phyloP scores from a whole-genome alignment of 1,140 invertebrate species.

The Latrodectus geometricus region DNA sequence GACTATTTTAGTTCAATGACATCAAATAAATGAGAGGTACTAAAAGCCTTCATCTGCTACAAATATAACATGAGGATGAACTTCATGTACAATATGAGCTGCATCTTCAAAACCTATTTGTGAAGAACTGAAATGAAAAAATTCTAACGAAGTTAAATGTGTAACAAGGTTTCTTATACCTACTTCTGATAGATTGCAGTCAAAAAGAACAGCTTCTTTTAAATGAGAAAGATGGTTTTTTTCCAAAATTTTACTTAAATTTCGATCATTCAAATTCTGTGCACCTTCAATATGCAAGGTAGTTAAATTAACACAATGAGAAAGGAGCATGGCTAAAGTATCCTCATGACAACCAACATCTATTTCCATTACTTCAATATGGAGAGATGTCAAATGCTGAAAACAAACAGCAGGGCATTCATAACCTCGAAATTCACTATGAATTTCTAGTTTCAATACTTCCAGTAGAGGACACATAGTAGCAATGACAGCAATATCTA shows the following conservation, averaged over 20 bases:
- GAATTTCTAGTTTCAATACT: conserved; percentile 32
- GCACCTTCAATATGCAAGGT: not conserved
- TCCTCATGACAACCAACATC: not conserved
- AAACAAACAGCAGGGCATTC: not conserved
- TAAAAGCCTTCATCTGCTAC: not conserved
- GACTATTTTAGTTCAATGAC: too few relatives aligned
- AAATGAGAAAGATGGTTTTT: conserved; percentile 35
- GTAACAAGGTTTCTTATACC: conserved; percentile 10
- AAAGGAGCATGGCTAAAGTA: conserved; percentile 4
- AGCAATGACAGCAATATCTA: conserved; percentile 28
- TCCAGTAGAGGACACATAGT: conserved; percentile 12
- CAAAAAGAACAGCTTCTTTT: conserved; percentile 7
- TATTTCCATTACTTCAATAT: conserved; percentile 7
- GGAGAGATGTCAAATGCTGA: not conserved
- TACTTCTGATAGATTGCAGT: conserved; percentile 9
- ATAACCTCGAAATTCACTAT: conserved; percentile 5
- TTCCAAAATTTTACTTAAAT: conserved; percentile 8
- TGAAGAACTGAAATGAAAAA: conserved; percentile 32
- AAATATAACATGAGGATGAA: conserved; percentile 36
- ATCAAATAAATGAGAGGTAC: not conserved
- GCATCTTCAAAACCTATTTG: conserved; percentile 25
- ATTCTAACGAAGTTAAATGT: conserved; percentile 4
- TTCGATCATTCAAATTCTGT: conserved; percentile 6
- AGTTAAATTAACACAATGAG: conserved; percentile 2
- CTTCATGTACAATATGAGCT: conserved; percentile 18